Percentiles rank a stretch among this genome's conserved stretches.
Conservation (phyloP, 2,888 invertebrate species). For the Mimachlamys varia region DNA sequence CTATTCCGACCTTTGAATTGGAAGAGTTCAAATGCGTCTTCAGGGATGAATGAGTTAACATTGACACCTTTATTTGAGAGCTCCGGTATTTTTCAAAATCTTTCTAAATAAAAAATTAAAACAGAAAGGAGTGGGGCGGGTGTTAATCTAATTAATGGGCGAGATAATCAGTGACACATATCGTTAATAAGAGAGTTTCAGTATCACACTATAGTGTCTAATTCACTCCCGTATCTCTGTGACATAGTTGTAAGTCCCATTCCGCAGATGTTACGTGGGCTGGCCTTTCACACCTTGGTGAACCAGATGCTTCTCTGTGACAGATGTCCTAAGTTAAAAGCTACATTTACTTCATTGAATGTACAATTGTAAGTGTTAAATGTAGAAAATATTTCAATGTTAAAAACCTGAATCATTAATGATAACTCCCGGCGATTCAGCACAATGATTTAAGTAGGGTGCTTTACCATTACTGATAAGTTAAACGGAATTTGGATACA, state of each 20-base stretch:
- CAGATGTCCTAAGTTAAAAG: slow-evolving; percentile 9
- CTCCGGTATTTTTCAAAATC: too few species aligned
- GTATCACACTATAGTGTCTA: neutral
- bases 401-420: neutral
- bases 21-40: too few species aligned
- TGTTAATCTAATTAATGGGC: neutral
- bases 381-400: slow-evolving; percentile 5
- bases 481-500: neutral
- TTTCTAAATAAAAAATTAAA: too few species aligned
- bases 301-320: neutral
- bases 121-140: neutral
- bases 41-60: too few species aligned
- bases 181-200: neutral
- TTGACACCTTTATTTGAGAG: too few species aligned
- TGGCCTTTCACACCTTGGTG: neutral
- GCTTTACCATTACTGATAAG: neutral
- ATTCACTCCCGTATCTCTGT: neutral
- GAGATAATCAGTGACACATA: neutral
- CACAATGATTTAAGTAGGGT: neutral
- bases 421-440: neutral
- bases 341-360: neutral
- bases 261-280: neutral
- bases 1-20: too few species aligned
- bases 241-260: neutral
- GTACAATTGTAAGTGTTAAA: neutral